Percentiles rank a stretch among this genome's conserved stretches.
These are phyloP conservation scores for Proteles cristata DNA, from an alignment of 2,113 vertebrate genomes.

Conservation along the genomic window DNA sequence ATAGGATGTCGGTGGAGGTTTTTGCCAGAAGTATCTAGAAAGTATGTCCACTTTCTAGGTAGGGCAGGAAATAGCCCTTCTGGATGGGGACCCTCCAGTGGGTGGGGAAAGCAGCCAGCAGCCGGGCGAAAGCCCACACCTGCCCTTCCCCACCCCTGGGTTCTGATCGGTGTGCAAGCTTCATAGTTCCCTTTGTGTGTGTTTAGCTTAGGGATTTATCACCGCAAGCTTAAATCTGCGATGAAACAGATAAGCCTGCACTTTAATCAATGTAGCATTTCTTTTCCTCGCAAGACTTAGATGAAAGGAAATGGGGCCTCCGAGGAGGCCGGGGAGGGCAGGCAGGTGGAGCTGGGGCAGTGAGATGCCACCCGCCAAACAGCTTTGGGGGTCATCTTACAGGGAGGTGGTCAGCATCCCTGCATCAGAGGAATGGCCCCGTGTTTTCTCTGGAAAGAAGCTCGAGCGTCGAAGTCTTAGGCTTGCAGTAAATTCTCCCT, in stretches of 20 bases:
- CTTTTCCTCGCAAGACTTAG: constrained; percentile 60
- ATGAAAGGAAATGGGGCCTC: constrained; percentile 56
- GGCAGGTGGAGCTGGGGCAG: neutral
- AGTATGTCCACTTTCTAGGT: neutral
- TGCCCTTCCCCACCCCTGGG: neutral
- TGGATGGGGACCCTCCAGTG: neutral
- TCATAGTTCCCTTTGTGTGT: constrained; percentile 60
- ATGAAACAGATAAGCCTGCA: constrained; percentile 75
- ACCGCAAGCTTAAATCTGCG: constrained; percentile 70
- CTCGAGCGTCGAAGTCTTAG: neutral
- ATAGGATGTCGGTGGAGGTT: neutral
- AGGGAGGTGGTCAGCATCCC: neutral
- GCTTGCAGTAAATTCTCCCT: neutral
- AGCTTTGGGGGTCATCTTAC: neutral
- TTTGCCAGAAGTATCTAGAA: constrained; percentile 33
- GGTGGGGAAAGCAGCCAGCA: neutral
- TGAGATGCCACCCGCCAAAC: neutral
- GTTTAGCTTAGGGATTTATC: constrained; percentile 77
- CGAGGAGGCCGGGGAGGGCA: neutral
- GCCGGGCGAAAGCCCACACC: neutral
- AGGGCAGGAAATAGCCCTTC: too few relatives aligned
- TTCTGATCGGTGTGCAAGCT: constrained; percentile 62
- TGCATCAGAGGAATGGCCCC: neutral
- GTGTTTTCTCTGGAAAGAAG: neutral
- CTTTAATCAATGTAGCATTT: constrained; percentile 78